These are phyloP conservation scores for Nephrotoma appendiculata DNA, from an alignment of 2,888 invertebrate species.

Conservation along the genomic window DNA sequence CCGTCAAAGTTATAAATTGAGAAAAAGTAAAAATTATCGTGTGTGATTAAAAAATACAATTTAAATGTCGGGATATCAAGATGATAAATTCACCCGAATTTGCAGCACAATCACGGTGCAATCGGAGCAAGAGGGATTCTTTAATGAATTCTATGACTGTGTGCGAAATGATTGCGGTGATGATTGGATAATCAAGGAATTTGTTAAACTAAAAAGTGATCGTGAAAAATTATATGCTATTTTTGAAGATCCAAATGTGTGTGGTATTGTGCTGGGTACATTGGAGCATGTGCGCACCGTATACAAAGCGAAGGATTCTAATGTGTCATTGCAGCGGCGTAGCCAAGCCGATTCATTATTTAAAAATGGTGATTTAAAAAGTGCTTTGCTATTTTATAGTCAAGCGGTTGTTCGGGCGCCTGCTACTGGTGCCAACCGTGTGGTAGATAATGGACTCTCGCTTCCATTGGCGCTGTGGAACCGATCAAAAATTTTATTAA, in stretches of 20 bases:
- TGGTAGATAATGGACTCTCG: conserved; percentile 45
- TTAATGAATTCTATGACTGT: conserved; percentile 47
- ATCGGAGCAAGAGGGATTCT: conserved; percentile 61
- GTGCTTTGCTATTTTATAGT: conserved; percentile 48
- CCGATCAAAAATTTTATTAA: conserved; percentile 48
- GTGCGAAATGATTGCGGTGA: conserved; percentile 33
- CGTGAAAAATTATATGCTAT: conserved; percentile 38
- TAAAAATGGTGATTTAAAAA: conserved; percentile 37
- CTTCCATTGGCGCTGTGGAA: conserved; percentile 50
- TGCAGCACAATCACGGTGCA: conserved; percentile 65
- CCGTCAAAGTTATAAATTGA: background rate
- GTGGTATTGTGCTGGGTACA: conserved; percentile 36
- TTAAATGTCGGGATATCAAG: conserved; percentile 22
- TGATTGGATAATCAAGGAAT: conserved; percentile 44
- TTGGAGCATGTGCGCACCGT: conserved; percentile 51
- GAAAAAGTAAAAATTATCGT: background rate
- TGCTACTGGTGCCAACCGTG: conserved; percentile 35
- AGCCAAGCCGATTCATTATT: conserved; percentile 45
- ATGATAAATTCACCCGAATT: conserved; percentile 40
- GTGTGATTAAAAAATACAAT: background rate
- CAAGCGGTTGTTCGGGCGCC: conserved; percentile 64
- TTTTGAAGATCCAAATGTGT: conserved; percentile 35
- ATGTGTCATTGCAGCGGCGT: conserved; percentile 43
- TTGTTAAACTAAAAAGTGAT: conserved; percentile 43
- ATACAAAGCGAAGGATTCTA: conserved; percentile 48